Evolutionary conservation across 1,140 invertebrate genomes (phyloP), one percentile per base, ranked within the genome.

Genomic region (Zaprionus africanus): DNA sequence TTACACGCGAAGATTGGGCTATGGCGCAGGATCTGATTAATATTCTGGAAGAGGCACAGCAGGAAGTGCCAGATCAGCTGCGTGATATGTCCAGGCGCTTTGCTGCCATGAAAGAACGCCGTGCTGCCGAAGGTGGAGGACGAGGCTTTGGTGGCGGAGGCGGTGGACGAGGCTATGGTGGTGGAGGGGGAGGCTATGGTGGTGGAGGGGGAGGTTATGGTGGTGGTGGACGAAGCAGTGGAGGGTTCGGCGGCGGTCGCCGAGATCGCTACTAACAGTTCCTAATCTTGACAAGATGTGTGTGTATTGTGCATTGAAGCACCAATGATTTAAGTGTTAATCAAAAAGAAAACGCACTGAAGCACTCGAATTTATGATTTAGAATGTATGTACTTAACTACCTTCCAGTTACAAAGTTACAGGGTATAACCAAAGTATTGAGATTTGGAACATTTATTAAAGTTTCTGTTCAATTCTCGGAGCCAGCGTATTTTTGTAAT

Each of bases 21-120:
- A 95, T 97, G 90, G 97, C 97, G 5, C 93, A 94, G 58, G 96
- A 97, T 70, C 93, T 99, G 4, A 97, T 99, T n/a, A 93, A 94
- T 69, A 97, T 99, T 51, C 92, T 99, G 11, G 95, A 96, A 90
- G 96, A 97, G 93, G 96, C 96, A 15, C 91, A 94, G 70, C 96
- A 97, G 88, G 95, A 95, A 91, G 94, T 98, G 34, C 97, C 97
- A 7, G 92, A 95, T n/a, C 95, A 96, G 78, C 83, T 97, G 22
- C 91, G 94, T 26, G 79, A 93, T n/a, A 97, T 97, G 96, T 94
- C 96, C 15, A 91, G 95, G 51, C 93, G 96, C 22, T 96, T 95
- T 87, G 93, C 94, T 19, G 94, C 93, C 1, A 95, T 94, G 94
- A 96, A 95, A 68, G 93, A 95, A 28, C 94, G 94, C 51, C 93